phyloP scores from a whole-genome alignment of 1,140 invertebrate species.

The Drosophila bipectinata region DNA sequence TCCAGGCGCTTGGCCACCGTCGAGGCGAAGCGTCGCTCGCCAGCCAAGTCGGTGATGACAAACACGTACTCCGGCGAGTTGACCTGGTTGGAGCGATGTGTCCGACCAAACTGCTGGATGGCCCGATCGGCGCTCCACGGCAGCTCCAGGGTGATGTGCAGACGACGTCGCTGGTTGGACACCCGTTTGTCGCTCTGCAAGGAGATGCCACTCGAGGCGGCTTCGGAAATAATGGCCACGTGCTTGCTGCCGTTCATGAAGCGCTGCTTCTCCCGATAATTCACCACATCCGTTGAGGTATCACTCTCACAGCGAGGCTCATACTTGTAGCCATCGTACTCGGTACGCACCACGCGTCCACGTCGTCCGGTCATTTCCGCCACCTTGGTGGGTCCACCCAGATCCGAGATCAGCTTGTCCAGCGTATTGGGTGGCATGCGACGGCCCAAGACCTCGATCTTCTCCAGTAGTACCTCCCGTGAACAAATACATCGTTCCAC shows the following conservation, averaged over 20 bases:
- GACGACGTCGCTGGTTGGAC: conserved; percentile 94
- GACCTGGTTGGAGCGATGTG: conserved; percentile 91
- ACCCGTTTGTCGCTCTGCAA: conserved; percentile 96
- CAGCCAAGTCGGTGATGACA: conserved; percentile 98
- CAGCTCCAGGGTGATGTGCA: conserved; percentile 98
- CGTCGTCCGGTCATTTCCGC: conserved; percentile 99
- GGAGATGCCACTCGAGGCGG: conserved; percentile 98
- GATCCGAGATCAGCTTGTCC: conserved; percentile 98
- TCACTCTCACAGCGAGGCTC: conserved; percentile 96
- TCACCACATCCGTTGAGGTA: conserved; percentile 96
- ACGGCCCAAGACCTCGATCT: conserved; percentile 94
- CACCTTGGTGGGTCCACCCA: conserved; percentile 96
- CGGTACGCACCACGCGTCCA: conserved; percentile 95
- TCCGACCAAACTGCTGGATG: conserved; percentile 98
- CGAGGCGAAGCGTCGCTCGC: conserved; percentile 97
- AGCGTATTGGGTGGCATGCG: conserved; percentile 97
- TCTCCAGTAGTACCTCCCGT: conserved; percentile 94
- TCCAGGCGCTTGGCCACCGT: conserved; percentile 98
- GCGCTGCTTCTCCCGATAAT: conserved; percentile 93
- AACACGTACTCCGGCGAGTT: conserved; percentile 99
- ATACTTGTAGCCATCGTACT: conserved; percentile 93
- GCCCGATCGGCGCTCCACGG: conserved; percentile 99
- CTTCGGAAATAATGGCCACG: conserved; percentile 99
- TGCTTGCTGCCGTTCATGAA: conserved; percentile 99
- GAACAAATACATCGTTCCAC: conserved; percentile 87